Percentiles rank a stretch among this genome's conserved stretches.
Evolutionary conservation across 92 coral and sea anemone genomes (phyloP).

Genomic region (Porites lobata): DNA sequence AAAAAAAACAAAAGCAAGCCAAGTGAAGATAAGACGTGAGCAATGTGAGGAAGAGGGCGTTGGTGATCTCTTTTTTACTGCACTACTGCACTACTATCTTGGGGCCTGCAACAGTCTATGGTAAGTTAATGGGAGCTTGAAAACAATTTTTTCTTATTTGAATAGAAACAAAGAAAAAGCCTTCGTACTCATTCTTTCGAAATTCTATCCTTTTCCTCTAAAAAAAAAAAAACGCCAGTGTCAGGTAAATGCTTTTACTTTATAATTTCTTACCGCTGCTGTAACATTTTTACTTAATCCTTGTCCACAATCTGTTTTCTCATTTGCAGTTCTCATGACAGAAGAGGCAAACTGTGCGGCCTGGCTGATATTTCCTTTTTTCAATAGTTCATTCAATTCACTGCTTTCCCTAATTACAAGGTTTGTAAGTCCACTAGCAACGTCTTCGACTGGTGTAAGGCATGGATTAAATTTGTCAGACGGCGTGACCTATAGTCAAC

Average conservation of each 20-base stretch:
- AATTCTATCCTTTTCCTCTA: too few species aligned
- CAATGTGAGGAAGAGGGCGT: too few species aligned
- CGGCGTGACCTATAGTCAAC: background rate
- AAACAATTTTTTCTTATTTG: too few species aligned
- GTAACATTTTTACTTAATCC: background rate
- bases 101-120: too few species aligned
- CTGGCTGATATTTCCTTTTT: constrained; percentile 2
- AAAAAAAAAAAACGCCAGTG: too few species aligned
- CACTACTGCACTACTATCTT: too few species aligned
- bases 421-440: background rate
- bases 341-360: constrained; percentile 10
- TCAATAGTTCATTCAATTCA: constrained; percentile 4
- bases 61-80: too few species aligned
- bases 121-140: too few species aligned
- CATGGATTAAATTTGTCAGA: constrained; percentile 1
- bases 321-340: constrained; percentile 8
- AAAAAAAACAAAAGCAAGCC: too few species aligned
- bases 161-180: too few species aligned
- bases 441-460: background rate
- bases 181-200: too few species aligned
- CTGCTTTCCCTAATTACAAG: background rate
- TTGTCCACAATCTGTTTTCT: constrained; percentile 12
- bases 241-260: background rate
- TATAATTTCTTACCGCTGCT: background rate
- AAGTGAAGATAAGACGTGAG: too few species aligned